A percentile compares a stretch with the other conserved stretches of the same genome.
Conservation (phyloP, 53 echinoderm and acorn worm genomes). For the Stichopus horrens region DNA sequence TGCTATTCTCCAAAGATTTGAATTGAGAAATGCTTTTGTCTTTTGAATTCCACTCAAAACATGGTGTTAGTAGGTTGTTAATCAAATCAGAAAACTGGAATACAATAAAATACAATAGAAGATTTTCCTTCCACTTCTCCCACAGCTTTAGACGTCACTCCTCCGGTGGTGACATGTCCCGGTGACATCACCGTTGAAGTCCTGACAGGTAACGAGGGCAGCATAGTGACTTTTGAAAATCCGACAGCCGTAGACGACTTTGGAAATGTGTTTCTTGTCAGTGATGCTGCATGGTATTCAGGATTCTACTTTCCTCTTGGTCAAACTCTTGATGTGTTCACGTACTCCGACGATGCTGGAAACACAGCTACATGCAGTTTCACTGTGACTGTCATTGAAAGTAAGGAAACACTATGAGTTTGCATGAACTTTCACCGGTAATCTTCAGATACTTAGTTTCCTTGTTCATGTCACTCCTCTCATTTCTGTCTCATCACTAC, state of each 20-base stretch:
- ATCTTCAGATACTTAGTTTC: too few species aligned
- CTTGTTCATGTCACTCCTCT: too few species aligned
- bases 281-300: neutral
- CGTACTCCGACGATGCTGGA: slow-evolving; percentile 35
- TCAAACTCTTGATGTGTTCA: slow-evolving; percentile 18
- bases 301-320: slow-evolving; percentile 39
- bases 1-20: too few species aligned
- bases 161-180: slow-evolving; percentile 53
- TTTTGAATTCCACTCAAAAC: too few species aligned
- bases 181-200: slow-evolving; percentile 5
- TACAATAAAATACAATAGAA: too few species aligned
- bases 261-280: neutral
- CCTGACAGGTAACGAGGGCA: slow-evolving; percentile 12
- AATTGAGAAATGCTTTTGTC: too few species aligned
- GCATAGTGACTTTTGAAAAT: neutral
- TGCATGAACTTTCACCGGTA: neutral
- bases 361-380: slow-evolving; percentile 36
- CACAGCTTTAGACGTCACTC: slow-evolving; percentile 24
- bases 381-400: slow-evolving; percentile 40
- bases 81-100: too few species aligned
- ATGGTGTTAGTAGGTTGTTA: too few species aligned
- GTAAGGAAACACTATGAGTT: neutral
- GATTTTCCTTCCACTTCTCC: too few species aligned
- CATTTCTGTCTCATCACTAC: too few species aligned
- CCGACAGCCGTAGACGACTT: slow-evolving; percentile 40